Base-by-base conservation (phyloP, 2,113 vertebrate species). In the Antechinus stuartii region DNA sequence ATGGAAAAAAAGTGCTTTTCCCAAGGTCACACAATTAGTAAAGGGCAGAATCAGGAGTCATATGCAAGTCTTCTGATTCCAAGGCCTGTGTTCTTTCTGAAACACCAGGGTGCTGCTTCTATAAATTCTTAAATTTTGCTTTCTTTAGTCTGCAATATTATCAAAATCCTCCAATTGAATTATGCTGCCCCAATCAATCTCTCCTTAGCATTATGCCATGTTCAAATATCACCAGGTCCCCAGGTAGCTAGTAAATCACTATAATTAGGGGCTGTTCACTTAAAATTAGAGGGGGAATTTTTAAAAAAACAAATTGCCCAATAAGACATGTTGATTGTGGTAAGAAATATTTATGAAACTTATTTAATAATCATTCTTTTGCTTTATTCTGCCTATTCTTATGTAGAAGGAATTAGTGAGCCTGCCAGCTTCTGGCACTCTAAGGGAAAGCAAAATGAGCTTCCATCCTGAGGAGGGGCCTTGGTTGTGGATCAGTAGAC, bases 231-330 rank as follows among this genome's bases (percentile, higher is more conserved):
- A 98, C 97, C 98, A 96, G 27, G 97, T 98, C 98, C 98, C 98
- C 97, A 98, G 98, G 98, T 98, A 97, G 97, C 95, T 94, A 95
- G 96, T 98, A 98, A 98, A 98, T 98, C 98, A 98, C 98, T 97
- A 96, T 98, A 98, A 98, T 98, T 98, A 98, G 97, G 98, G 97
- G 95, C 96, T 97, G 96, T 97, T 98, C 98, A 97, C 98, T 97
- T 97, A 98, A 98, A 98, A 98, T 97, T 96, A 98, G 96, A 97
- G 96, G 94, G 95, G 97, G 96, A 97, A 97, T 98, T 97, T 98
- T 97, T 96, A 94, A 96, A 98, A 97, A 98, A 95, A 53, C 54
- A 97, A 98, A 98, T 95, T 97, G 97, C 96, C 97, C 95, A 97
- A 97, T 93, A 91, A 96, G 97, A 97, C 12, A 2, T 54, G 91